A percentile compares a stretch with the other conserved stretches of the same genome.
phyloP scores from a whole-genome alignment of 1,140 invertebrate species.

The Zaprionus davidi region DNA sequence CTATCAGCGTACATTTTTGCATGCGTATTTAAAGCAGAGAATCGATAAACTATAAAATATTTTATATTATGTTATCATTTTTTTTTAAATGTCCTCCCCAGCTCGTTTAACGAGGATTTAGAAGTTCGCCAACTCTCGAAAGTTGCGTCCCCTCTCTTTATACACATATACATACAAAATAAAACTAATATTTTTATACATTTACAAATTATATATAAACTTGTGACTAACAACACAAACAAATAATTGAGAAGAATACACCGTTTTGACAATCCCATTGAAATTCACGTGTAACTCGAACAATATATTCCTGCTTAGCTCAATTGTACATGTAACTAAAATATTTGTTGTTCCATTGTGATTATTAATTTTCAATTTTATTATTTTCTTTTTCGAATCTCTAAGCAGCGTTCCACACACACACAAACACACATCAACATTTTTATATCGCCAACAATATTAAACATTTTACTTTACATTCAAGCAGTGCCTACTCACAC shows the following conservation, averaged over 20 bases:
- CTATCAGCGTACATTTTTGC: slow-evolving; percentile 45
- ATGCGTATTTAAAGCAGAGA: slow-evolving; percentile 62
- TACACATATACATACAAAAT: slow-evolving; percentile 32
- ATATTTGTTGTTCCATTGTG: slow-evolving; percentile 50
- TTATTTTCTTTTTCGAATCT: slow-evolving; percentile 21
- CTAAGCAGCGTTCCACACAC: slow-evolving; percentile 28
- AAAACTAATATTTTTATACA: slow-evolving; percentile 39
- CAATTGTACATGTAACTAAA: slow-evolving; percentile 45
- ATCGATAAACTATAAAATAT: slow-evolving; percentile 6
- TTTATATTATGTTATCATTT: neutral
- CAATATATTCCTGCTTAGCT: slow-evolving; percentile 33
- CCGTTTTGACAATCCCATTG: slow-evolving; percentile 27
- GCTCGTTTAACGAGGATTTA: slow-evolving; percentile 12
- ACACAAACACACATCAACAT: neutral
- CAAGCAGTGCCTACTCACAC: slow-evolving; percentile 64
- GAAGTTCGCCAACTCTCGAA: slow-evolving; percentile 2
- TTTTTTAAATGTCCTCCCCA: slow-evolving; percentile 6
- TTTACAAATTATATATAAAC: slow-evolving; percentile 23
- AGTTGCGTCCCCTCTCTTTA: slow-evolving; percentile 26
- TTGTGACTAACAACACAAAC: slow-evolving; percentile 46
- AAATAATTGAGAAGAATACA: slow-evolving; percentile 35
- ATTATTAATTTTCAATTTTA: slow-evolving; percentile 34
- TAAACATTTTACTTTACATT: slow-evolving; percentile 59
- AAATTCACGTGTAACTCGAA: slow-evolving; percentile 32
- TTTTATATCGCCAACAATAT: slow-evolving; percentile 22